These are phyloP conservation scores for Callocephalon fimbriatum DNA, from an alignment of 2,113 vertebrate species.

Conservation along the genomic window DNA sequence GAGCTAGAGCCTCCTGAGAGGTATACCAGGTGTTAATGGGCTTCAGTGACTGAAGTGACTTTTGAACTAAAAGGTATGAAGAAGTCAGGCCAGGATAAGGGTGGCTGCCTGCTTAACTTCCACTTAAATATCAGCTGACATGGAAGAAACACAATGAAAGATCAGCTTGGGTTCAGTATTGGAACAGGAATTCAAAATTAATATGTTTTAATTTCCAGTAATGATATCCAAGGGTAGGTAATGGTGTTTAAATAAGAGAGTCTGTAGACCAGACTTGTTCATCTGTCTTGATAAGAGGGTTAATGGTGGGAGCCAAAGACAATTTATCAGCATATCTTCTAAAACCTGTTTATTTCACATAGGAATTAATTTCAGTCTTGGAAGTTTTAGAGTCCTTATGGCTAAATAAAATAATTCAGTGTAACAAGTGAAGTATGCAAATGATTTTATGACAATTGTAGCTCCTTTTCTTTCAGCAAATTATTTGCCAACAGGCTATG, in stretches of 20 bases:
- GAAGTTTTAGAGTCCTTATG: not conserved
- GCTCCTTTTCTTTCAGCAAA: not conserved
- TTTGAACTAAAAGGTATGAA: not conserved
- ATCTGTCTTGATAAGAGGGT: slow-evolving; percentile 1
- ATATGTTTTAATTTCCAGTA: not conserved
- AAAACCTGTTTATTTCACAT: slow-evolving; percentile 18
- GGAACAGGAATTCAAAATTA: not conserved
- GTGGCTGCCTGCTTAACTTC: not conserved
- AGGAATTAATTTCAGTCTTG: not conserved
- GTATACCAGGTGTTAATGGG: not conserved
- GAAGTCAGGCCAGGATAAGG: not conserved
- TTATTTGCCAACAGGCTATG: slow-evolving; percentile 23
- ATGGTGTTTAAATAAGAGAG: not conserved
- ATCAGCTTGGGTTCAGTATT: not conserved
- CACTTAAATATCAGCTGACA: not conserved
- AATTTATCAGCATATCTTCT: not conserved
- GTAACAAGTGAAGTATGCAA: slow-evolving; percentile 4
- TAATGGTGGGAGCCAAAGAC: not conserved
- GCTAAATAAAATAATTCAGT: not conserved
- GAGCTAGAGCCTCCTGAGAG: not conserved
- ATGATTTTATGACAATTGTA: slow-evolving; percentile 11
- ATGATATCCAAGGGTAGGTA: not conserved
- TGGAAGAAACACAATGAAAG: not conserved
- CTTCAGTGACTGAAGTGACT: not conserved
- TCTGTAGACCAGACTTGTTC: not conserved